Conservation (phyloP, 1,140 invertebrate species). For the Diuraphis noxia region DNA sequence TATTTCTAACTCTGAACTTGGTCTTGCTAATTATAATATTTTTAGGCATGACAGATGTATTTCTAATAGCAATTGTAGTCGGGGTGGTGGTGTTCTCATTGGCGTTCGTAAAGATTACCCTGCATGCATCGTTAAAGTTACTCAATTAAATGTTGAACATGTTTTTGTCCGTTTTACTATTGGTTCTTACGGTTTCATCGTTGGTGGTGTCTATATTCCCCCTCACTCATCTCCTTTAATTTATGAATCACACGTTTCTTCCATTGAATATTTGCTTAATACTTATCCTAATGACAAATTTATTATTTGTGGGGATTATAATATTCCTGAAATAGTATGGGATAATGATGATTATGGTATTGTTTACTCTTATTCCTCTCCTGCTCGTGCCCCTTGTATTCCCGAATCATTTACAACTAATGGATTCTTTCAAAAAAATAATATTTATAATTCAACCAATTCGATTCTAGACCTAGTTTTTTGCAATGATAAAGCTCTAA, state of each 20-base stretch:
- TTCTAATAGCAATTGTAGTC: not conserved
- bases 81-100: not conserved
- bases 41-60: constrained; percentile 29
- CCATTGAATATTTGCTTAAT: not conserved
- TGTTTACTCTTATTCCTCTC: no score
- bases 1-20: not conserved
- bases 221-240: not conserved
- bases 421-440: no score
- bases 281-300: not conserved
- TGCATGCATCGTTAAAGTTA: not conserved
- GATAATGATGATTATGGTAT: no score
- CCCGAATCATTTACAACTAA: no score
- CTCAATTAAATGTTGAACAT: constrained; percentile 23
- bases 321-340: not conserved
- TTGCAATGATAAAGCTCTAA: no score
- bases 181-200: not conserved
- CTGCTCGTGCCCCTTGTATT: no score
- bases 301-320: constrained; percentile 25
- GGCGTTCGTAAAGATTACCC: not conserved
- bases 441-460: no score
- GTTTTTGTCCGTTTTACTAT: constrained; percentile 1
- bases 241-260: constrained; percentile 10
- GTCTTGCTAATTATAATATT: constrained; percentile 28
- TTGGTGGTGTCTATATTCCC: not conserved
- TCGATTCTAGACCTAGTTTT: no score